Percentiles rank a stretch among this genome's conserved stretches.
These are phyloP conservation scores for Drosophila birchii DNA, from an alignment of 2,888 invertebrate species.

Conservation along the genomic window DNA sequence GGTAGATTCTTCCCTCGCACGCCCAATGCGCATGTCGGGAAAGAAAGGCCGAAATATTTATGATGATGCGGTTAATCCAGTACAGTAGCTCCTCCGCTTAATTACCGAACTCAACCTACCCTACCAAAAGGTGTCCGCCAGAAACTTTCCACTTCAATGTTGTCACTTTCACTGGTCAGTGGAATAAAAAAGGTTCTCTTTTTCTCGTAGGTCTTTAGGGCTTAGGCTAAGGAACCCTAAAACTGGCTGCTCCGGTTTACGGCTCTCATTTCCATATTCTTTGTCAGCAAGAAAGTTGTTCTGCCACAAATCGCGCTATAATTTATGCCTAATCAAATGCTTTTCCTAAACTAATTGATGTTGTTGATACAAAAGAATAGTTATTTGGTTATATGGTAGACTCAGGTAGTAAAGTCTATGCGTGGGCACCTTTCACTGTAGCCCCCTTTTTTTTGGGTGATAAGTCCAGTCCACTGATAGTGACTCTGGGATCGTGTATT, in stretches of 20 bases:
- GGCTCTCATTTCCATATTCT: constrained; percentile 37
- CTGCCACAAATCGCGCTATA: background rate
- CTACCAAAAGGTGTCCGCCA: background rate
- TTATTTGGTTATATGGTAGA: background rate
- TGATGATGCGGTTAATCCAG: constrained; percentile 8
- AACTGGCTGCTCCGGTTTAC: constrained; percentile 36
- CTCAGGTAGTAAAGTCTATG: constrained; percentile 8
- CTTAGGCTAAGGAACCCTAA: constrained; percentile 4
- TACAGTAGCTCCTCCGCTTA: constrained; percentile 33
- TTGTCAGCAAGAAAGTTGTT: constrained; percentile 42
- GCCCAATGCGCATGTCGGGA: constrained; percentile 47
- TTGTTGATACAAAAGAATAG: background rate
- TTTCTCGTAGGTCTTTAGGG: constrained; percentile 15
- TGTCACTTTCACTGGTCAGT: constrained; percentile 40
- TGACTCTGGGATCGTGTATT: constrained; percentile 35
- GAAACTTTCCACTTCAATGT: constrained; percentile 46
- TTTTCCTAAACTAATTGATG: constrained; percentile 3
- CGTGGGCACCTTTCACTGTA: constrained; percentile 39
- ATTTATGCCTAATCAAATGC: constrained; percentile 25
- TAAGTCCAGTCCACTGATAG: constrained; percentile 32
- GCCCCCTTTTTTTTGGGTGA: background rate
- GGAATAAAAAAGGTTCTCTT: constrained; percentile 34
- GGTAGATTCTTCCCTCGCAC: constrained; percentile 36
- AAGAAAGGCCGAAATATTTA: constrained; percentile 14
- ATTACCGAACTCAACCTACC: constrained; percentile 56